phyloP scores from a whole-genome alignment of 1,140 invertebrate genomes.

The Plodia interpunctella region DNA sequence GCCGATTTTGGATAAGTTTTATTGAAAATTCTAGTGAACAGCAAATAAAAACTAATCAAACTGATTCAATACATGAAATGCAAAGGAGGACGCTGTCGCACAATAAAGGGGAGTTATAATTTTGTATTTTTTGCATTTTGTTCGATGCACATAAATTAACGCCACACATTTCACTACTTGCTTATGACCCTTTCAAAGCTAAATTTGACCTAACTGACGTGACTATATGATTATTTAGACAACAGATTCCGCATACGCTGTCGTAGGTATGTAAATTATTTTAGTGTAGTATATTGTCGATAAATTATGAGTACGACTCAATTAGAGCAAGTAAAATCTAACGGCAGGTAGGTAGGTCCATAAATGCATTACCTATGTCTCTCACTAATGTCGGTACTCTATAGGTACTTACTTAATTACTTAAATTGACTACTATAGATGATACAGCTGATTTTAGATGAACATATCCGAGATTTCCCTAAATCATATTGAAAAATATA shows the following conservation, averaged over 20 bases:
- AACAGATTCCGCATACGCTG: not conserved
- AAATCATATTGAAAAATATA: no score
- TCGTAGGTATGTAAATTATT: not conserved
- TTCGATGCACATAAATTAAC: slow-evolving; percentile 38
- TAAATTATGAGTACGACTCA: not conserved
- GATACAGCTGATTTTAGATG: not conserved
- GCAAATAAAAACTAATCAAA: slow-evolving; percentile 42
- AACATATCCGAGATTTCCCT: not conserved
- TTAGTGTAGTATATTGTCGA: not conserved
- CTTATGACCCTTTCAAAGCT: slow-evolving; percentile 33
- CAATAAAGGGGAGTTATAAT: slow-evolving; percentile 62
- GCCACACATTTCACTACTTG: slow-evolving; percentile 36
- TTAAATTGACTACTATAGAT: not conserved
- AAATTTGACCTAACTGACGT: slow-evolving; percentile 44
- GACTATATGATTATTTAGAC: slow-evolving; percentile 32
- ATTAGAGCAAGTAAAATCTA: not conserved
- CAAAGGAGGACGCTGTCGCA: slow-evolving; percentile 68
- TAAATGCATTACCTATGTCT: no score
- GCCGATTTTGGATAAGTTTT: slow-evolving; percentile 45
- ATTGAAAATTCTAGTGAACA: slow-evolving; percentile 36
- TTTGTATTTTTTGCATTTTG: slow-evolving; percentile 31
- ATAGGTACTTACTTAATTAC: not conserved
- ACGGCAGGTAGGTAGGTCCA: slow-evolving; percentile 23
- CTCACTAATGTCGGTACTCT: no score
- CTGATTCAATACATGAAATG: slow-evolving; percentile 61